Evolutionary conservation across 2,888 invertebrate genomes (phyloP).

Genomic region (Gnatocerus cornutus): DNA sequence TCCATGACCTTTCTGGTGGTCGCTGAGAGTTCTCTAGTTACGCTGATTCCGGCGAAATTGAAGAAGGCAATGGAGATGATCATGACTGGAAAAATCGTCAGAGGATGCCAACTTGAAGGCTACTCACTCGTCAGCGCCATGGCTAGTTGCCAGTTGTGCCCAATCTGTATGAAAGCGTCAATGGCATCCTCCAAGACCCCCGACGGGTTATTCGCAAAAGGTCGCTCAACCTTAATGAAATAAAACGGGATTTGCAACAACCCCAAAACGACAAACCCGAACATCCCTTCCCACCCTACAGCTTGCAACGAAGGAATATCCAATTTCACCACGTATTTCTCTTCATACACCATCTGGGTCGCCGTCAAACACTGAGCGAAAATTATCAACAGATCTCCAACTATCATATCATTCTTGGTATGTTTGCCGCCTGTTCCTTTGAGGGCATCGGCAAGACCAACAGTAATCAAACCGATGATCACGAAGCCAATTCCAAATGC

Average conservation of each 20-base stretch:
- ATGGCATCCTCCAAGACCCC: slow-evolving; percentile 87
- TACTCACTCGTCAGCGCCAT: slow-evolving; percentile 78
- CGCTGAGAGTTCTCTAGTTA: slow-evolving; percentile 95
- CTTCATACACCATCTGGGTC: slow-evolving; percentile 95
- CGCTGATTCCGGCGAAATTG: slow-evolving; percentile 73
- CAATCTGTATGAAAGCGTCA: slow-evolving; percentile 90
- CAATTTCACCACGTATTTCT: slow-evolving; percentile 87
- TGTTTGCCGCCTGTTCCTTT: slow-evolving; percentile 68
- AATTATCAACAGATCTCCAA: slow-evolving; percentile 85
- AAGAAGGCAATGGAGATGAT: slow-evolving; percentile 93
- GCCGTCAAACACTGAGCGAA: slow-evolving; percentile 88
- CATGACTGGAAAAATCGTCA: slow-evolving; percentile 75
- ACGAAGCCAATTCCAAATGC: slow-evolving; percentile 86
- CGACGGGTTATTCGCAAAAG: slow-evolving; percentile 84
- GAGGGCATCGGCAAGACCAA: slow-evolving; percentile 85
- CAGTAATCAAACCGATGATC: slow-evolving; percentile 80
- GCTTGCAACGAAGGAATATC: slow-evolving; percentile 93
- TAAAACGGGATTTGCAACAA: slow-evolving; percentile 85
- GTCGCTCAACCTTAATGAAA: slow-evolving; percentile 82
- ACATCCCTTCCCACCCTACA: slow-evolving; percentile 89
- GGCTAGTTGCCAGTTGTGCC: slow-evolving; percentile 76
- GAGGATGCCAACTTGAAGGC: neutral
- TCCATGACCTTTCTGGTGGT: slow-evolving; percentile 70
- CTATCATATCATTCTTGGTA: slow-evolving; percentile 86
- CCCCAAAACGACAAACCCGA: slow-evolving; percentile 79